phyloP scores from a whole-genome alignment of 2,113 vertebrate genomes.

The Stegastes partitus region DNA sequence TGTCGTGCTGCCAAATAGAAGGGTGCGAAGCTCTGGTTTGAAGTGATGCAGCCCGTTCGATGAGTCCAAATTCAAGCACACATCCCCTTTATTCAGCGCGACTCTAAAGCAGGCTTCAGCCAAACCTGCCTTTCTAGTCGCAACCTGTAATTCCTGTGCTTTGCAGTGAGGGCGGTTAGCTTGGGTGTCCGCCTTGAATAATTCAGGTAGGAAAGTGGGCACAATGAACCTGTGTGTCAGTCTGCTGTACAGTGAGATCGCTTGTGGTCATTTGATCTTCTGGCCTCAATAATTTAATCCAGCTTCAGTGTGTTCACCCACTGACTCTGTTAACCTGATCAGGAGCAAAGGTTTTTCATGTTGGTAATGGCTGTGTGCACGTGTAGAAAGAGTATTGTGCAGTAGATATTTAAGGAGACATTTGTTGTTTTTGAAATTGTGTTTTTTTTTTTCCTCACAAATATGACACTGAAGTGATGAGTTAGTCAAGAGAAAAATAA shows the following conservation, averaged over 20 bases:
- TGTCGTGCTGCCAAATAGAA: slow-evolving; percentile 12
- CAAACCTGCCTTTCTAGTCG: background rate
- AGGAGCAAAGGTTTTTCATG: slow-evolving; percentile 45
- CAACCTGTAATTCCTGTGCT: slow-evolving; percentile 21
- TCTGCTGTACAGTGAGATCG: slow-evolving; percentile 48
- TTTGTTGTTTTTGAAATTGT: background rate
- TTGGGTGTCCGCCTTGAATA: slow-evolving; percentile 75
- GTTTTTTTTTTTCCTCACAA: too few species aligned
- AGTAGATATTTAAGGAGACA: background rate
- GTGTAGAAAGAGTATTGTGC: background rate
- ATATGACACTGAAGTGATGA: too few species aligned
- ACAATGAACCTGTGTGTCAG: slow-evolving; percentile 58
- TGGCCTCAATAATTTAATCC: slow-evolving; percentile 80
- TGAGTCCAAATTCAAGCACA: slow-evolving; percentile 23
- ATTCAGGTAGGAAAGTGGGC: slow-evolving; percentile 85
- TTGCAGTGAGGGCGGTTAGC: slow-evolving; percentile 41
- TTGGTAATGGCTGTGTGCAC: background rate
- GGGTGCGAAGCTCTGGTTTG: slow-evolving; percentile 35
- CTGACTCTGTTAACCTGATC: slow-evolving; percentile 42
- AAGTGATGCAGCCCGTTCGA: slow-evolving; percentile 7
- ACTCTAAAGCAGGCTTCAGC: background rate
- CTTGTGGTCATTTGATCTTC: slow-evolving; percentile 72
- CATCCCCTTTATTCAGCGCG: slow-evolving; percentile 4
- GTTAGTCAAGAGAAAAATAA: too few species aligned
- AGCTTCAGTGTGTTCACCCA: slow-evolving; percentile 23